Evolutionary conservation across 2,113 vertebrate species (phyloP).

Genomic region (Saguinus imperator): DNA sequence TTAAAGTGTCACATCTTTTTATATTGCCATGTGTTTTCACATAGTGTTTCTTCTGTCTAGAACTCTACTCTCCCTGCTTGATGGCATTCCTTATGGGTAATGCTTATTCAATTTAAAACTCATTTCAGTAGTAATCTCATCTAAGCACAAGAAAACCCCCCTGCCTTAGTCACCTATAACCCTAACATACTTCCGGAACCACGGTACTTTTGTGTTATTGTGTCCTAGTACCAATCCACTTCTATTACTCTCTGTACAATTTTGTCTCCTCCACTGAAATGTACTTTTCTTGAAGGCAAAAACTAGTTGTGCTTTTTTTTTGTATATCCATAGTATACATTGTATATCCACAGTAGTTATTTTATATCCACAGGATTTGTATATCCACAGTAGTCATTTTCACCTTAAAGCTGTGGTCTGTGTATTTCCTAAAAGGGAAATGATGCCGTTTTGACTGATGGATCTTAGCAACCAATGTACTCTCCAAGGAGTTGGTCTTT

Average conservation of each 20-base stretch:
- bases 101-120: not conserved
- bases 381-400: not conserved
- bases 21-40: not conserved
- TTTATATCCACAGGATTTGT: too few relatives aligned
- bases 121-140: not conserved
- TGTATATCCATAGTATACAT: not conserved
- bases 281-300: not conserved
- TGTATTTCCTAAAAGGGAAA: conserved; percentile 1
- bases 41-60: not conserved
- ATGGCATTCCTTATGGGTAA: too few relatives aligned
- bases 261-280: not conserved
- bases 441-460: not conserved
- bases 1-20: not conserved
- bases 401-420: not conserved
- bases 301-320: not conserved
- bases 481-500: not conserved
- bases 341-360: too few relatives aligned
- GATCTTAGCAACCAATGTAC: not conserved
- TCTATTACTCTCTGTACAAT: not conserved
- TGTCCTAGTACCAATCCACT: not conserved
- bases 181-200: not conserved
- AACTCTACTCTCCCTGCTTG: not conserved
- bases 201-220: not conserved
- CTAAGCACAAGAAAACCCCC: not conserved
- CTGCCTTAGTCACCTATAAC: not conserved